Conservation (phyloP, 1,140 invertebrate species). For the Heliothis virescens region DNA sequence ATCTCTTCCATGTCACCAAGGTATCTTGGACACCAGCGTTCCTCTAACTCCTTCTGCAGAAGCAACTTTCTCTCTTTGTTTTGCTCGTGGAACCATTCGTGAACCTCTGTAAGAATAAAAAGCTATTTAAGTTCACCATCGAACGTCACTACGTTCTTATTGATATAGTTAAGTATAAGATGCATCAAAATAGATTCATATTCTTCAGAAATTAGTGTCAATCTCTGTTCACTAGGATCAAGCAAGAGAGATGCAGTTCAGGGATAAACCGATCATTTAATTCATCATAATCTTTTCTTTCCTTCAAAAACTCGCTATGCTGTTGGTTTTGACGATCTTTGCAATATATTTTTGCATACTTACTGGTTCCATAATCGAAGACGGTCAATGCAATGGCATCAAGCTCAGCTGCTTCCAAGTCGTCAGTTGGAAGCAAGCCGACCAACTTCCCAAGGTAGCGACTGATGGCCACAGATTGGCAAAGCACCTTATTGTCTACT, state of each 20-base stretch:
- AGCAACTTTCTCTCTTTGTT: constrained; percentile 17
- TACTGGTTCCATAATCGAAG: constrained; percentile 40
- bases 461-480: constrained; percentile 41
- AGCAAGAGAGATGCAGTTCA: too few species aligned
- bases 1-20: constrained; percentile 42
- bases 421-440: constrained; percentile 27
- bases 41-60: constrained; percentile 19
- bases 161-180: too few species aligned
- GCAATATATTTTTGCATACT: constrained; percentile 4
- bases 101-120: constrained; percentile 23
- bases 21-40: constrained; percentile 11
- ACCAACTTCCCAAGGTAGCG: constrained; percentile 45
- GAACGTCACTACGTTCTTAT: too few species aligned
- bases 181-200: too few species aligned
- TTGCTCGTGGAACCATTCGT: constrained; percentile 41
- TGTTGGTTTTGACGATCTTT: not conserved
- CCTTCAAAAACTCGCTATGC: too few species aligned
- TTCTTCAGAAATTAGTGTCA: too few species aligned
- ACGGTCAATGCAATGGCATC: constrained; percentile 31
- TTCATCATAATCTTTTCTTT: too few species aligned
- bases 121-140: not conserved
- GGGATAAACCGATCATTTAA: too few species aligned
- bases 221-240: too few species aligned
- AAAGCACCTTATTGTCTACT: constrained; percentile 39
- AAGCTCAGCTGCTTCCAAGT: constrained; percentile 34